phyloP scores from a whole-genome alignment of 1,140 invertebrate genomes.

The Ooceraea biroi region DNA sequence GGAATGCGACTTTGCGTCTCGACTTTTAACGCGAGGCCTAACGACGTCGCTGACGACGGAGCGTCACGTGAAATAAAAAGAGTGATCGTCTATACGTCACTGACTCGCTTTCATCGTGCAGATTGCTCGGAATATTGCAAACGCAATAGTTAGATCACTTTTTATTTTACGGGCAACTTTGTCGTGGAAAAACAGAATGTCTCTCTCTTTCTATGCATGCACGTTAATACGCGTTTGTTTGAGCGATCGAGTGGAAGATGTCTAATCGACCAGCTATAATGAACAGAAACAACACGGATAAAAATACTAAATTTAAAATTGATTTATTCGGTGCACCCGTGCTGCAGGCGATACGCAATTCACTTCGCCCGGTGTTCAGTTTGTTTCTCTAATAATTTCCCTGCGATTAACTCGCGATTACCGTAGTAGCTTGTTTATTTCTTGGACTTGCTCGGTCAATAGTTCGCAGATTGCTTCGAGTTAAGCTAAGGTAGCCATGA shows the following conservation, averaged over 20 bases:
- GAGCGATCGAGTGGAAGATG: neutral
- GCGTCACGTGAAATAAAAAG: neutral
- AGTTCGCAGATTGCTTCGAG: slow-evolving; percentile 53
- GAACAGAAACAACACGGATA: slow-evolving; percentile 15
- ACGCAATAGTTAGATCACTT: no score
- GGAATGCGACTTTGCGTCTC: neutral
- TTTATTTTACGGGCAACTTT: no score
- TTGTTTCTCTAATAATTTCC: neutral
- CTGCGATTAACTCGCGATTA: slow-evolving; percentile 37
- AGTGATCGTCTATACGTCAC: neutral
- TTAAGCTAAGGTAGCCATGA: slow-evolving; percentile 50
- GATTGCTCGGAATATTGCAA: no score
- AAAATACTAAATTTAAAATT: slow-evolving; percentile 29
- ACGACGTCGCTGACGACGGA: slow-evolving; percentile 8
- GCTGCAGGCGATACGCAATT: neutral
- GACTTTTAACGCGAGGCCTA: slow-evolving; percentile 5
- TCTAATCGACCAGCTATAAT: neutral
- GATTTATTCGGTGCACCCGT: slow-evolving; percentile 18
- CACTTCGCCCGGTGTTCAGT: neutral
- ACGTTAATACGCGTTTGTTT: neutral
- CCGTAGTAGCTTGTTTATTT: slow-evolving; percentile 8
- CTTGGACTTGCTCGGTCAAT: neutral
- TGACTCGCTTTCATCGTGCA: neutral
- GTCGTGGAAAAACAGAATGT: no score
- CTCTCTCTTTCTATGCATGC: neutral